phyloP scores from a whole-genome alignment of 2,888 invertebrate genomes.

The Sclerodermus sp. region DNA sequence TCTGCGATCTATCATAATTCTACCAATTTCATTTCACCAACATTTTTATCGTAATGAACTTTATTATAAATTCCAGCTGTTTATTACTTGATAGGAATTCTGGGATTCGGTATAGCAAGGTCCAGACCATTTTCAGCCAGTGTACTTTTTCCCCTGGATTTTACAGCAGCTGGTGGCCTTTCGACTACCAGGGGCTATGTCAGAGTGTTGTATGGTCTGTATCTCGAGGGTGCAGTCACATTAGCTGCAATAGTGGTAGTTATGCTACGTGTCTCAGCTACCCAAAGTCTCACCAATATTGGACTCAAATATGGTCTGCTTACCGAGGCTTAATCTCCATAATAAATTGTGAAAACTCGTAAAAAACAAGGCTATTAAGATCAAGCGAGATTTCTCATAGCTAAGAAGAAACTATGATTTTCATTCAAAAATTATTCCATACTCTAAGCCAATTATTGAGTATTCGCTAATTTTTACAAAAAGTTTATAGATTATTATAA shows the following conservation, averaged over 20 bases:
- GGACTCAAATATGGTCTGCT: constrained; percentile 62
- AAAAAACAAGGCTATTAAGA: too few species aligned
- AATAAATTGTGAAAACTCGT: too few species aligned
- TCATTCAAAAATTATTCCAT: too few species aligned
- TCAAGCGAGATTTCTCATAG: too few species aligned
- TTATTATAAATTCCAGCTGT: constrained; percentile 29
- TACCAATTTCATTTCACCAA: not conserved
- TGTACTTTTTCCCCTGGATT: constrained; percentile 70
- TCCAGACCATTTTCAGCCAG: constrained; percentile 60
- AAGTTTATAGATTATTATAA: too few species aligned
- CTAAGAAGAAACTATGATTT: too few species aligned
- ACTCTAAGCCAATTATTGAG: too few species aligned
- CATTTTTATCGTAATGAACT: constrained; percentile 2
- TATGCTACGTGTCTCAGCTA: constrained; percentile 64
- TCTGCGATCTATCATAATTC: not conserved
- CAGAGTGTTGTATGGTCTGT: constrained; percentile 67
- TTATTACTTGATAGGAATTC: constrained; percentile 66
- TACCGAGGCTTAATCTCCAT: constrained; percentile 46
- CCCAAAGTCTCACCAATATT: constrained; percentile 61
- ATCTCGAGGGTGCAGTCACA: constrained; percentile 69
- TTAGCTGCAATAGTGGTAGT: constrained; percentile 66
- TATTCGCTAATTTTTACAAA: too few species aligned
- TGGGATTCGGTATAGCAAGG: constrained; percentile 65
- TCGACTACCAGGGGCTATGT: constrained; percentile 64
- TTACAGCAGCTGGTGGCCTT: constrained; percentile 71